A percentile compares a stretch with the other conserved stretches of the same genome.
phyloP scores from a whole-genome alignment of 2,888 invertebrate genomes.

The Cryptocephalus moraei region DNA sequence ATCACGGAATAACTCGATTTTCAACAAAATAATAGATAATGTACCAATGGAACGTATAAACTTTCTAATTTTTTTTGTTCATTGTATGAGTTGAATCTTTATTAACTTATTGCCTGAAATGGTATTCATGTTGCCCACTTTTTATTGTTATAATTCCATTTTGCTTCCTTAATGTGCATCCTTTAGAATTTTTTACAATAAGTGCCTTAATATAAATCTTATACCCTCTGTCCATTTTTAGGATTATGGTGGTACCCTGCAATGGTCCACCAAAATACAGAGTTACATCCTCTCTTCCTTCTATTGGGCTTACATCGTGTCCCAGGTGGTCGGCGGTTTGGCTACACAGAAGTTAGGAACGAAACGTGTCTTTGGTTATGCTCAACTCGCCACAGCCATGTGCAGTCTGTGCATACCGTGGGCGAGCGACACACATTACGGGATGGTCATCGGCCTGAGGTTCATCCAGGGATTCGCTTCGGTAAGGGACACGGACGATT shows the following conservation, averaged over 20 bases:
- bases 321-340: slow-evolving; percentile 58
- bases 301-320: slow-evolving; percentile 64
- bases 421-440: slow-evolving; percentile 52
- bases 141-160: too few relatives aligned
- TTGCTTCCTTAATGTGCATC: too few relatives aligned
- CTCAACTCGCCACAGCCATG: slow-evolving; percentile 56
- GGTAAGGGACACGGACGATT: slow-evolving; percentile 28
- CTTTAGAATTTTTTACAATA: too few relatives aligned
- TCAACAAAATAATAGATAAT: too few relatives aligned
- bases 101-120: too few relatives aligned
- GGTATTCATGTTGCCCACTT: too few relatives aligned
- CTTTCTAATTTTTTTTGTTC: too few relatives aligned
- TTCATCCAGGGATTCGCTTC: slow-evolving; percentile 61
- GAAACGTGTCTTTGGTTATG: slow-evolving; percentile 59
- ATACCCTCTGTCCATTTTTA: too few relatives aligned
- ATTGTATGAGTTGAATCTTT: too few relatives aligned
- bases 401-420: slow-evolving; percentile 57
- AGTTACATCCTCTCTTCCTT: slow-evolving; percentile 57
- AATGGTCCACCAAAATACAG: slow-evolving; percentile 55
- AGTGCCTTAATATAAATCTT: too few relatives aligned
- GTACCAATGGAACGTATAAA: too few relatives aligned
- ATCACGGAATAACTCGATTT: too few relatives aligned
- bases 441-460: slow-evolving; percentile 49
- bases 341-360: slow-evolving; percentile 62
- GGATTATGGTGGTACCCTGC: slow-evolving; percentile 47